A percentile compares a stretch with the other conserved stretches of the same genome.
Evolutionary conservation across 37 sponge, comb jelly and placozoan genomes (phyloP).

Genomic region (Spongia lamella): DNA sequence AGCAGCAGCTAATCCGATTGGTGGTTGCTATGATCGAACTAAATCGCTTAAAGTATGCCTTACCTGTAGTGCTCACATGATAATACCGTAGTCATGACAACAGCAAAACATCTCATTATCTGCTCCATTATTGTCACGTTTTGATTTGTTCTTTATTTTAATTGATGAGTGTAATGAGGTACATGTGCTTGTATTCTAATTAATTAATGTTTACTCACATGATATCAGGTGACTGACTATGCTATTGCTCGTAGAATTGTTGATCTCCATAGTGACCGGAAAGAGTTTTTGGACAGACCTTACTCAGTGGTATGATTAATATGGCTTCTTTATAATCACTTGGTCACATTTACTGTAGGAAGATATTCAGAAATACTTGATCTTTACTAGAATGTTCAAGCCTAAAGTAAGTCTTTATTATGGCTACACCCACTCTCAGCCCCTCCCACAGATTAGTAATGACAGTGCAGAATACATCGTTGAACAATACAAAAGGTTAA

Average conservation of each 20-base stretch:
- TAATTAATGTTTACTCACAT: neutral
- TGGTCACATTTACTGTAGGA: conserved; percentile 36
- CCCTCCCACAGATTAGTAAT: conserved; percentile 48
- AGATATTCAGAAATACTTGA: conserved; percentile 89
- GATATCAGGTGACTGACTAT: conserved; percentile 88
- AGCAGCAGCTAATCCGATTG: conserved; percentile 98
- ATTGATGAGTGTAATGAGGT: conserved; percentile 99
- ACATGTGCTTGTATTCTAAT: neutral
- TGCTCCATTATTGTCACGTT: conserved; percentile 97
- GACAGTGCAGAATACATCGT: conserved; percentile 95
- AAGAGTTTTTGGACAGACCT: conserved; percentile 67
- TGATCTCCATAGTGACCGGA: conserved; percentile 79
- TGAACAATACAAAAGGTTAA: conserved; percentile 87
- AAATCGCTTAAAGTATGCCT: conserved; percentile 83
- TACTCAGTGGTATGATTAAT: conserved; percentile 81
- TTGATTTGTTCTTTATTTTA: conserved; percentile 98
- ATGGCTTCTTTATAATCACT: neutral
- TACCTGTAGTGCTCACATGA: too few species aligned
- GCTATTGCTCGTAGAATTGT: conserved; percentile 96
- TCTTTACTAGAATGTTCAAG: conserved; percentile 94
- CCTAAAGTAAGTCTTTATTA: conserved; percentile 66
- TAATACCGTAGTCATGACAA: neutral
- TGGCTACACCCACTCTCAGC: neutral
- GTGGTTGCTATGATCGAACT: conserved; percentile 92
- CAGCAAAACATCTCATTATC: conserved; percentile 93